These are phyloP conservation scores for Montipora capricornis DNA, from an alignment of 64 coral and sea anemone species.

Conservation along the genomic window DNA sequence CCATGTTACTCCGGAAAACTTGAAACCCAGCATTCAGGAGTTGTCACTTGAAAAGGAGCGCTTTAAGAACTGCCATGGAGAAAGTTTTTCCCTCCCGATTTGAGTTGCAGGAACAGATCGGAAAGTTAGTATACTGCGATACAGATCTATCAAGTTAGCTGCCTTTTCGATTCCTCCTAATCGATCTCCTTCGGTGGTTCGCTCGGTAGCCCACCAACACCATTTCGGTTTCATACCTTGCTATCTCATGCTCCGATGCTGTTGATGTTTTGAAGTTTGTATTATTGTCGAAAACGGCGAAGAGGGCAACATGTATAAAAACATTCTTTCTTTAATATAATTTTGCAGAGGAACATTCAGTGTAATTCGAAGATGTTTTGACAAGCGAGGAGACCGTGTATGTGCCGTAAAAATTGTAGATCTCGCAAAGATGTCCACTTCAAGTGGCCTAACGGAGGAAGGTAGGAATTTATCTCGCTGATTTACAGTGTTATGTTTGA, in stretches of 20 bases:
- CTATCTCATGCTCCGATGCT: conserved; percentile 54
- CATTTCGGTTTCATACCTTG: conserved; percentile 34
- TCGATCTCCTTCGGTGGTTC: conserved; percentile 19
- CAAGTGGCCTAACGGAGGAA: conserved; percentile 92
- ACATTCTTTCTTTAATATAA: not conserved
- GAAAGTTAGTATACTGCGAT: conserved; percentile 82
- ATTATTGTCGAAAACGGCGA: conserved; percentile 6
- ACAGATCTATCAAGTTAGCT: not conserved
- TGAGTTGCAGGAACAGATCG: conserved; percentile 96
- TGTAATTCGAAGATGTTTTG: conserved; percentile 94
- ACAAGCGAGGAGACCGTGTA: conserved; percentile 87
- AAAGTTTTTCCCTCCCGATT: conserved; percentile 93
- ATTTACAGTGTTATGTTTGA: not conserved
- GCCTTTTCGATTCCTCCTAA: not conserved
- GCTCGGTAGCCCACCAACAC: not conserved
- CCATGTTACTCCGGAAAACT: not conserved
- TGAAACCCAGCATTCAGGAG: conserved; percentile 28
- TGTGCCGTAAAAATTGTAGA: conserved; percentile 99
- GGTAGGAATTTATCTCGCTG: conserved; percentile 65
- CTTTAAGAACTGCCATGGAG: conserved; percentile 65
- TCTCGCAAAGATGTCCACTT: conserved; percentile 89
- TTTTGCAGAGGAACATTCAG: conserved; percentile 96
- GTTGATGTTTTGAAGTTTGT: conserved; percentile 50
- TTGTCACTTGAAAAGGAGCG: not conserved
- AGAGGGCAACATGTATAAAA: not conserved